Base-by-base conservation (phyloP, 2,113 vertebrate genomes). In the Chionis minor region DNA sequence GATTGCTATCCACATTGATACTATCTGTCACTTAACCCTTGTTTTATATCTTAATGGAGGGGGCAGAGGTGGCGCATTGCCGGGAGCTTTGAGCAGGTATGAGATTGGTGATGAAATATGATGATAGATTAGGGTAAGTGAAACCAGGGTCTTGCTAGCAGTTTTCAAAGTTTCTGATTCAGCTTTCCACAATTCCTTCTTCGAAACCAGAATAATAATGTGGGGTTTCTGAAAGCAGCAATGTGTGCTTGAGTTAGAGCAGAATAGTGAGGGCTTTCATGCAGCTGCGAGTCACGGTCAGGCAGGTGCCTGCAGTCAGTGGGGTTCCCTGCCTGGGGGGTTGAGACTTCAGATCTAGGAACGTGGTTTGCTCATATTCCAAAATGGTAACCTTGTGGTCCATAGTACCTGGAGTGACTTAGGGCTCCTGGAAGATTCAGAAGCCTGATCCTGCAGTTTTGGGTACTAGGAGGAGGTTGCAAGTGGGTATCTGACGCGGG, bases 21-120 rank as follows among this genome's bases (percentile, higher is more conserved):
- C 79, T 94, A 83, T 95, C 86, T 95, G 87, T 96, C 95, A 95
- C 79, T 96, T 97, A 96, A 97, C 95, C 93, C 61, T 65, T 75
- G 63, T 79, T 94, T 94, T 95, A 61, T 93, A 59, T 79, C 85
- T 86, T 96, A 95, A 94, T 90, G 91, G 75, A 67, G 63, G 91
- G 83, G 81, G 92, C 87, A 96, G 91, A 91, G 77, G 78, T 82
- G 82, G 52, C 0, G 0, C 47, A 23, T 74, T 84, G 58, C 84
- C 86, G 74, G 69, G 71, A 94, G 61, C 86, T 84, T 42, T 58
- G 73, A 40, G 81, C 81, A 90, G 90, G 88, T 93, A 84, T 27
- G 85, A 86, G 79, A 58, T 30, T 44, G 81, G 86, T 72, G 89
- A 91, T 94, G 86, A 97, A 94, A 94, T 97, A 90, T 32, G 42